Evolutionary conservation across 2,888 invertebrate genomes (phyloP).

Genomic region (Trimorus sp.): DNA sequence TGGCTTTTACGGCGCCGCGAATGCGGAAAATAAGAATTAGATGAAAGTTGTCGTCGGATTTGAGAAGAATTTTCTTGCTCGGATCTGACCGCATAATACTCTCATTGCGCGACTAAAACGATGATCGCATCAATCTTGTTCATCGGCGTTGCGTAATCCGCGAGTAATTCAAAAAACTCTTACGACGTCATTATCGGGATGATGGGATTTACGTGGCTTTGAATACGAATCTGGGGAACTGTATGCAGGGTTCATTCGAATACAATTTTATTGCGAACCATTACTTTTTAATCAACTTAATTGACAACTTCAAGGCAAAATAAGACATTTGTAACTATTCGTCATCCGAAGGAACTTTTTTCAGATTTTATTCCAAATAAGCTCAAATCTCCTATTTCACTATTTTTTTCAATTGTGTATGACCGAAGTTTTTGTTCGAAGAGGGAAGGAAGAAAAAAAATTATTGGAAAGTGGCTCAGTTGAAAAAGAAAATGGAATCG

Average conservation of each 20-base stretch:
- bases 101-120: constrained; percentile 32
- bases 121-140: constrained; percentile 32
- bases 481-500: constrained; percentile 35
- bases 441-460: too few relatives aligned
- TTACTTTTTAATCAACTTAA: too few relatives aligned
- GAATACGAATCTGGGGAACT: neutral
- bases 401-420: too few relatives aligned
- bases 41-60: constrained; percentile 59
- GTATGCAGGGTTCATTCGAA: too few relatives aligned
- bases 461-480: constrained; percentile 28
- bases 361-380: too few relatives aligned
- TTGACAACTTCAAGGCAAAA: too few relatives aligned
- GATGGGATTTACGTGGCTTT: too few relatives aligned
- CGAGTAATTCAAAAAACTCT: constrained; percentile 16
- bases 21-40: constrained; percentile 59
- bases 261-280: too few relatives aligned
- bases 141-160: constrained; percentile 10
- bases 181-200: neutral
- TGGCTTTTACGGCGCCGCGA: constrained; percentile 53
- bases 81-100: constrained; percentile 39
- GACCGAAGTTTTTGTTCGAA: too few relatives aligned
- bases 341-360: too few relatives aligned
- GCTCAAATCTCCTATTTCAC: too few relatives aligned
- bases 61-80: constrained; percentile 31
- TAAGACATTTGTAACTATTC: too few relatives aligned